These are phyloP conservation scores for Illadopsis cleaveri DNA, from an alignment of 2,113 vertebrate genomes.

Conservation along the genomic window DNA sequence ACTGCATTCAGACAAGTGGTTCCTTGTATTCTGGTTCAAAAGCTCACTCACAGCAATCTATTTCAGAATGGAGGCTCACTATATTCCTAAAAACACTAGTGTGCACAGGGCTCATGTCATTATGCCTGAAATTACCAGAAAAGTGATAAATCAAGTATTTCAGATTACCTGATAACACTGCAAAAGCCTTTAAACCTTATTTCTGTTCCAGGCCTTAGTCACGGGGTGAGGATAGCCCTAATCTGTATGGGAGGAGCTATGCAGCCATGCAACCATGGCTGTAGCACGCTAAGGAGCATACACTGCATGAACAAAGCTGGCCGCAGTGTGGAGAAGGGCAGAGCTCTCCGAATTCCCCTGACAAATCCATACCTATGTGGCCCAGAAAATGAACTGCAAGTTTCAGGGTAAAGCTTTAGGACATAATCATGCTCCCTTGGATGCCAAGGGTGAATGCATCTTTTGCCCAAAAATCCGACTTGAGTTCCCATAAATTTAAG, in stretches of 20 bases:
- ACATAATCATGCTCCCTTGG: background rate
- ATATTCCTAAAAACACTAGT: background rate
- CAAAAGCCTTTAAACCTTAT: background rate
- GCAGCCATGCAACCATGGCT: background rate
- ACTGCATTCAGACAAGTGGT: background rate
- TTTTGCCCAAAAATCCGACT: background rate
- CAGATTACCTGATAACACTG: background rate
- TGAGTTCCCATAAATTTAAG: background rate
- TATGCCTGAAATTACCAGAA: background rate
- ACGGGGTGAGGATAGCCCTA: background rate
- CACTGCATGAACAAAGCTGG: background rate
- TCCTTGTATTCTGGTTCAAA: background rate
- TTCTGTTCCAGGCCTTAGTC: conserved; percentile 10
- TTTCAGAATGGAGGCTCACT: background rate
- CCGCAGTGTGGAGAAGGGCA: background rate
- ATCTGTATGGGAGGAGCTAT: background rate
- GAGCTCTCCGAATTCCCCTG: background rate
- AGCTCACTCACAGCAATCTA: background rate
- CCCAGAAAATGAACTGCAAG: background rate
- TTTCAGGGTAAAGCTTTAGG: background rate
- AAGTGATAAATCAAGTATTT: background rate
- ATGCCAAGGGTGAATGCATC: background rate
- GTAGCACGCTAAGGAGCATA: background rate
- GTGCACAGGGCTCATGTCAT: background rate
- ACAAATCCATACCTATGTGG: background rate